Evolutionary conservation across 2,113 vertebrate genomes (phyloP).

Genomic region (Cariama cristata): DNA sequence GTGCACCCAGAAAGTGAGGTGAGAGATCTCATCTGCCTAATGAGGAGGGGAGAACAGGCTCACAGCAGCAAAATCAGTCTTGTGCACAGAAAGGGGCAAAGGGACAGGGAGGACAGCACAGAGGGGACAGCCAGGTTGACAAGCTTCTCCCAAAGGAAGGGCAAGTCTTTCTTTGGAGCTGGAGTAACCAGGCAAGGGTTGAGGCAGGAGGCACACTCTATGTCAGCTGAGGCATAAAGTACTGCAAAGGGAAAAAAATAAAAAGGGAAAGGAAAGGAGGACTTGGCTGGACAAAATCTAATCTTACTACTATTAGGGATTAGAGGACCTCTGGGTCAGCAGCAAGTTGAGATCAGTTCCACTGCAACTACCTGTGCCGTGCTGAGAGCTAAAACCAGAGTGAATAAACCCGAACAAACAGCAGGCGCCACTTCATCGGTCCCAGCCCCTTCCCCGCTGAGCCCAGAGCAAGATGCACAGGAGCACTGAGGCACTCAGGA

Average conservation of each 20-base stretch:
- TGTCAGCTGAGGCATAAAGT: not conserved
- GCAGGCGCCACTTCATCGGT: not conserved
- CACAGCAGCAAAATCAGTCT: not conserved
- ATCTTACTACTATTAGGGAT: conserved; percentile 52
- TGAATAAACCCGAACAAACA: not conserved
- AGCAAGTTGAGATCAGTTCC: not conserved
- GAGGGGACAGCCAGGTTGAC: not conserved
- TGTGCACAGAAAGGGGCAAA: not conserved
- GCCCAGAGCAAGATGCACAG: not conserved
- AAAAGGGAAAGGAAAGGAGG: not conserved
- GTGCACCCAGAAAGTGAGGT: not conserved
- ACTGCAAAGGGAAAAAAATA: not conserved
- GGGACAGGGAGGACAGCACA: not conserved
- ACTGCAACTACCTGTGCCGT: not conserved
- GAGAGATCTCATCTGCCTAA: not conserved
- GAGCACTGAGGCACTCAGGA: not conserved
- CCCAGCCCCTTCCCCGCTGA: not conserved
- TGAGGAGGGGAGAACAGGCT: not conserved
- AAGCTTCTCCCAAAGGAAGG: not conserved
- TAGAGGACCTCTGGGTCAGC: conserved; percentile 58
- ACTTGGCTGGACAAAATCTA: conserved; percentile 23
- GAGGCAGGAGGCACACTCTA: not conserved
- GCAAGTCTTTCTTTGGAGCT: not conserved
- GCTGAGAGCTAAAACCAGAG: conserved; percentile 46
- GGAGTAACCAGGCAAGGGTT: not conserved